Evolutionary conservation across 2,888 invertebrate species (phyloP).

Genomic region (Pterobdella sp.): DNA sequence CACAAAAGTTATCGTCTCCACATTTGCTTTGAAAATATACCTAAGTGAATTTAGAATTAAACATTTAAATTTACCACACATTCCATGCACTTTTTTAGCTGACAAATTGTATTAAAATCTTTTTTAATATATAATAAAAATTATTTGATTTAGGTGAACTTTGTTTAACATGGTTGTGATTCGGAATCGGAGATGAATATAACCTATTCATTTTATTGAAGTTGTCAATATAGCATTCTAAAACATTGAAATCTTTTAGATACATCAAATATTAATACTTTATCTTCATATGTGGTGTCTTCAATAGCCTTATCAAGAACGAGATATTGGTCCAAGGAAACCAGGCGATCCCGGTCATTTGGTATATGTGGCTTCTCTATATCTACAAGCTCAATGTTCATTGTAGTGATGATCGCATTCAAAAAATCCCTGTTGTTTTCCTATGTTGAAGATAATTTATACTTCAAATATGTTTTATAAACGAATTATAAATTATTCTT

Average conservation of each 20-base stretch:
- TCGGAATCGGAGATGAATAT: too few species aligned
- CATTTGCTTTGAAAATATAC: conserved; percentile 38
- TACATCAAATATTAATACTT: not conserved
- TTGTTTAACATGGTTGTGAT: too few species aligned
- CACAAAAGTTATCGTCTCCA: conserved; percentile 39
- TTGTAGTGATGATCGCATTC: conserved; percentile 59
- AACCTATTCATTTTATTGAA: too few species aligned
- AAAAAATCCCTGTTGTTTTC: conserved; percentile 50
- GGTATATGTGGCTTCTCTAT: conserved; percentile 40
- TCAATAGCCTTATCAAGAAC: conserved; percentile 63
- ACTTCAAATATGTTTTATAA: too few species aligned
- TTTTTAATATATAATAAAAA: too few species aligned
- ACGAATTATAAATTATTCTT: not conserved
- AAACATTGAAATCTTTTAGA: not conserved
- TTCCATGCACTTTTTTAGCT: too few species aligned
- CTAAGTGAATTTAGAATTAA: conserved; percentile 10
- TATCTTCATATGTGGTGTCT: not conserved
- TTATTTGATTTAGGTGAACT: too few species aligned
- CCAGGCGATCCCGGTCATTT: conserved; percentile 42
- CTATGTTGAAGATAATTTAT: conserved; percentile 39
- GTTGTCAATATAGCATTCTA: too few species aligned
- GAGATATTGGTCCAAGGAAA: conserved; percentile 70
- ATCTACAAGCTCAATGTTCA: conserved; percentile 69
- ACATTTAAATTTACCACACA: too few species aligned
- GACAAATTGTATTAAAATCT: too few species aligned